Percentiles rank a stretch among this genome's conserved stretches.
Evolutionary conservation across 1,140 invertebrate species (phyloP).

Genomic region (Drosophila rhopaloa): DNA sequence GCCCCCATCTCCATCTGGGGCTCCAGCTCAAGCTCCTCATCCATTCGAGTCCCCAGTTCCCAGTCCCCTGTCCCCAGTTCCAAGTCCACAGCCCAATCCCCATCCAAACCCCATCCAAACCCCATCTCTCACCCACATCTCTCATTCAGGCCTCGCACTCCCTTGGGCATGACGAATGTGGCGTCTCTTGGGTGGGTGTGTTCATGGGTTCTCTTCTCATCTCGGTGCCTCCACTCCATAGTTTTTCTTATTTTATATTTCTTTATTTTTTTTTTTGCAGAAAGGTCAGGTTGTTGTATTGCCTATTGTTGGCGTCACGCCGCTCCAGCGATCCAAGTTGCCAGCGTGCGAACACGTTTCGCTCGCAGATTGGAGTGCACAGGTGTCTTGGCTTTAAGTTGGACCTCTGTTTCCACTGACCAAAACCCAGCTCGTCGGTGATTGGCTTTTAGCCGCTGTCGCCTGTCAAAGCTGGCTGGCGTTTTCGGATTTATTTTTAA

Average conservation of each 20-base stretch:
- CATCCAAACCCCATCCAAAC: slow-evolving; percentile 3
- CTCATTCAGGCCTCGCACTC: slow-evolving; percentile 20
- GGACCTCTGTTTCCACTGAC: neutral
- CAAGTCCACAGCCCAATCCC: slow-evolving; percentile 1
- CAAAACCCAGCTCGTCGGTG: slow-evolving; percentile 31
- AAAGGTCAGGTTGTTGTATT: slow-evolving; percentile 69
- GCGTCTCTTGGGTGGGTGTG: slow-evolving; percentile 39
- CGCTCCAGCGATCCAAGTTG: slow-evolving; percentile 21
- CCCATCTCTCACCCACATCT: slow-evolving; percentile 21
- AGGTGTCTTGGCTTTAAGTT: slow-evolving; percentile 59
- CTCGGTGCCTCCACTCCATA: slow-evolving; percentile 2
- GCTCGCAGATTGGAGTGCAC: slow-evolving; percentile 57
- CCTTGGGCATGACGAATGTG: slow-evolving; percentile 47
- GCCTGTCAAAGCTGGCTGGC: slow-evolving; percentile 41
- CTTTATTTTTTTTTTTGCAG: slow-evolving; percentile 20
- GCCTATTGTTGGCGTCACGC: slow-evolving; percentile 71
- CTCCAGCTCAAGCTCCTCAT: neutral
- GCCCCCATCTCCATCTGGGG: neutral
- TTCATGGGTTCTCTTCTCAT: slow-evolving; percentile 34
- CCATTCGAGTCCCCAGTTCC: too few relatives aligned
- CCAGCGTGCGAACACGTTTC: slow-evolving; percentile 75
- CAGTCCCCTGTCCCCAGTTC: neutral
- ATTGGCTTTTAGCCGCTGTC: slow-evolving; percentile 59
- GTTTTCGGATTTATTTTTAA: slow-evolving; percentile 63
- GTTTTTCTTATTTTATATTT: slow-evolving; percentile 24